Evolutionary conservation across 2,797 vertebrate genomes (phyloP).

Genomic region (Myotis planiceps): DNA sequence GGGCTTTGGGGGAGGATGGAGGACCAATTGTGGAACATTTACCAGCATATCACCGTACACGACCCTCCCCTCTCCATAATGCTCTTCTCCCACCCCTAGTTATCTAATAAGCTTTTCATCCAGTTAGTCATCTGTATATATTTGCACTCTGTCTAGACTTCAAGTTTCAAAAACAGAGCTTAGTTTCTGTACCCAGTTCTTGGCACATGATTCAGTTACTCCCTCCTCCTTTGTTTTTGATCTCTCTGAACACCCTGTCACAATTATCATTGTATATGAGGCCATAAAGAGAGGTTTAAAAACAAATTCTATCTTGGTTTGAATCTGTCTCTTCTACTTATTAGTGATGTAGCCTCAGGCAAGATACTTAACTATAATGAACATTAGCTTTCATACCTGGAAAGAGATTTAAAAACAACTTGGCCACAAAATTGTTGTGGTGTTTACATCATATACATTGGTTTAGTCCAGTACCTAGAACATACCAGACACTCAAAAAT

Average conservation of each 20-base stretch:
- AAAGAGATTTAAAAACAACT: not conserved
- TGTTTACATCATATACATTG: not conserved
- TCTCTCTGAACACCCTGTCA: not conserved
- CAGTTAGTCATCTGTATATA: not conserved
- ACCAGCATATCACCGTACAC: not conserved
- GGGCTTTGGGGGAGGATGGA: not conserved
- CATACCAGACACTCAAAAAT: not conserved
- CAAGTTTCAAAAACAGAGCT: not conserved
- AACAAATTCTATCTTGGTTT: not conserved
- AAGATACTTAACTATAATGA: not conserved
- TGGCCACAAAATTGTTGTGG: not conserved
- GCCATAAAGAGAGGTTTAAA: not conserved
- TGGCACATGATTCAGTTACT: not conserved
- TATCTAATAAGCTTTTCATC: not conserved
- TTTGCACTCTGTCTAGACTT: not conserved
- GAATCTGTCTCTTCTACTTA: not conserved
- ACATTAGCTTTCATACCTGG: not conserved
- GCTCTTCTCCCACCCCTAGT: not conserved
- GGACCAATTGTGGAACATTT: not conserved
- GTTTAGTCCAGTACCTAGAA: not conserved
- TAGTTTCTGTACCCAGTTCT: not conserved
- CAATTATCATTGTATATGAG: not conserved
- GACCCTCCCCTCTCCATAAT: fast-evolving
- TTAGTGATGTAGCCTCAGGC: not conserved
- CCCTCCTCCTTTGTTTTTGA: not conserved